Percentiles rank a stretch among this genome's conserved stretches.
These are phyloP conservation scores for Tautogolabrus adspersus DNA, from an alignment of 2,113 vertebrate species.

Conservation along the genomic window DNA sequence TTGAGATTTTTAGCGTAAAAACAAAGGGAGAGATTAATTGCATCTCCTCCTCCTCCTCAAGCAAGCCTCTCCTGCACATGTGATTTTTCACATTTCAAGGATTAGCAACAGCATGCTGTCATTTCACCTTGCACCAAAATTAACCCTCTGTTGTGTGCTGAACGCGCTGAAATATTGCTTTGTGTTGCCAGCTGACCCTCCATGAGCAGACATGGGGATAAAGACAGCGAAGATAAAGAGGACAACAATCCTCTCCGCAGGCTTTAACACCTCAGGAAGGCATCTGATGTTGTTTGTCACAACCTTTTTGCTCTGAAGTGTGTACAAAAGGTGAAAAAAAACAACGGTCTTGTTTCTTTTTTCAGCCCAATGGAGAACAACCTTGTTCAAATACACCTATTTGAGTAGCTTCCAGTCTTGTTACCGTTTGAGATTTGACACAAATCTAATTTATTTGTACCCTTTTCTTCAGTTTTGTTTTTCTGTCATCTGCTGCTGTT, in stretches of 20 bases:
- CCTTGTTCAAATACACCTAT: background rate
- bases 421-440: background rate
- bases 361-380: background rate
- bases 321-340: background rate
- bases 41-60: background rate
- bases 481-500: conserved; percentile 7
- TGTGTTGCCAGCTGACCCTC: conserved; percentile 33
- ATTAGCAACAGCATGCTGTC: conserved; percentile 15
- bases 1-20: conserved; percentile 7
- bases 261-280: background rate
- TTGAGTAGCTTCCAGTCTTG: background rate
- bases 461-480: background rate
- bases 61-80: conserved; percentile 1
- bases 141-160: conserved; percentile 4
- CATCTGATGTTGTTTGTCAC: conserved; percentile 5
- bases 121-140: conserved; percentile 12
- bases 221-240: conserved; percentile 13
- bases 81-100: conserved; percentile 33
- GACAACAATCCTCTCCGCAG: background rate
- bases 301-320: background rate
- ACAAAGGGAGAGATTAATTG: background rate
- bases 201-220: background rate
- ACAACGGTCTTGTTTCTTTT: background rate
- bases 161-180: conserved; percentile 9
- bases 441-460: background rate